A percentile compares a stretch with the other conserved stretches of the same genome.
Evolutionary conservation across 2,113 vertebrate species (phyloP).

Genomic region (Cromileptes altivelis): DNA sequence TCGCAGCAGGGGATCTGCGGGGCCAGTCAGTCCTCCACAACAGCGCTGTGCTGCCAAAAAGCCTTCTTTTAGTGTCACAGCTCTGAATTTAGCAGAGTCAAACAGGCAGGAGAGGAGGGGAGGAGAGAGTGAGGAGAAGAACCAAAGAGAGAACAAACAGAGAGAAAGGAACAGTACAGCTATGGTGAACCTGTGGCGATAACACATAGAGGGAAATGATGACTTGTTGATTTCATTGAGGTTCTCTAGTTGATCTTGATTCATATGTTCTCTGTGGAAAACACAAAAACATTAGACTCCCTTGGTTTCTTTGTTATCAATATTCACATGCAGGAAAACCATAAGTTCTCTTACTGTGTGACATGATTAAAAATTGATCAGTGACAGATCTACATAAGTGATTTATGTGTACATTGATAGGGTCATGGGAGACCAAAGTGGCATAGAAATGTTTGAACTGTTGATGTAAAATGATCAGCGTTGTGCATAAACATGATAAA

Average conservation of each 20-base stretch:
- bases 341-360: not conserved
- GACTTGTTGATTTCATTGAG: not conserved
- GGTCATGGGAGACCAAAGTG: not conserved
- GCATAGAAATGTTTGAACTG: not conserved
- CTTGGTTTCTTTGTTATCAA: not conserved
- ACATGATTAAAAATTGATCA: not conserved
- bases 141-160: constrained; percentile 33
- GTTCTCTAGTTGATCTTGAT: not conserved
- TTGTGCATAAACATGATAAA: no score
- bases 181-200: not conserved
- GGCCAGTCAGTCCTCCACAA: constrained; percentile 67
- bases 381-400: not conserved
- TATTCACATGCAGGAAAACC: not conserved
- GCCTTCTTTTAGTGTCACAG: constrained; percentile 70
- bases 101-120: constrained; percentile 57
- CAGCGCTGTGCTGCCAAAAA: constrained; percentile 74
- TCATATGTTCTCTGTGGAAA: not conserved
- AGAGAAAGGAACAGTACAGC: constrained; percentile 1
- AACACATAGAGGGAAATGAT: not conserved
- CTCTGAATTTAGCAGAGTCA: constrained; percentile 79
- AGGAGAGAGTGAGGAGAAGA: constrained; percentile 45
- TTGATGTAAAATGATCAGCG: not conserved
- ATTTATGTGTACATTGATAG: no score
- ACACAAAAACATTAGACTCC: not conserved
- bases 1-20: constrained; percentile 63